These are phyloP conservation scores for Prorops nasuta DNA, from an alignment of 1,140 invertebrate species.

Conservation along the genomic window DNA sequence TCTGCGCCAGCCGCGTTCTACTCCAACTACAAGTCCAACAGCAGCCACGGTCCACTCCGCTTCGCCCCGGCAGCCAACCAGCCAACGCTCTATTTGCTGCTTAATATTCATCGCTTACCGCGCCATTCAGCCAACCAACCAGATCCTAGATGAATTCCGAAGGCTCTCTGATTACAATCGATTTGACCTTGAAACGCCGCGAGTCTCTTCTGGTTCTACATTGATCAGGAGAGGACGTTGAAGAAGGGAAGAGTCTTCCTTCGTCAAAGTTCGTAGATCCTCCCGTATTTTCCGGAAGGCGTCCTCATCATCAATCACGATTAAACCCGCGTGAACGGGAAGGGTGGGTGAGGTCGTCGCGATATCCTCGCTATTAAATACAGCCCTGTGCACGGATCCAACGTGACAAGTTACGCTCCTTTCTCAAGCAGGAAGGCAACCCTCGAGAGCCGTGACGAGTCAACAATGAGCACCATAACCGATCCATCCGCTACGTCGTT, in stretches of 20 bases:
- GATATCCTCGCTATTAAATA: too few relatives aligned
- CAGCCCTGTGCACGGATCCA: conserved; percentile 16
- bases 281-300: too few relatives aligned
- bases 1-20: too few relatives aligned
- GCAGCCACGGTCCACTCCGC: conserved; percentile 13
- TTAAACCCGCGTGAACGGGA: conserved; percentile 11
- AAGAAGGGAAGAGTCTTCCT: too few relatives aligned
- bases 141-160: conserved; percentile 46
- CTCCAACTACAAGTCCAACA: too few relatives aligned
- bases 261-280: too few relatives aligned
- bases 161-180: conserved; percentile 42
- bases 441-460: conserved; percentile 30
- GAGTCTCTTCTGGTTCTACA: too few relatives aligned
- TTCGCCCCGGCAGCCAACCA: conserved; percentile 10
- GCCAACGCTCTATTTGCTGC: conserved; percentile 48
- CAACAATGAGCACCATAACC: conserved; percentile 26
- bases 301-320: conserved; percentile 7
- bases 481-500: conserved; percentile 27
- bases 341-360: conserved; percentile 11
- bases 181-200: conserved; percentile 32
- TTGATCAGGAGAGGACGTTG: too few relatives aligned
- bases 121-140: conserved; percentile 20
- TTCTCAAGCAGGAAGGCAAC: conserved; percentile 27
- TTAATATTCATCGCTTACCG: conserved; percentile 55
- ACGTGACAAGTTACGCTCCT: conserved; percentile 25